These are phyloP conservation scores for Thymelicus sylvestris DNA, from an alignment of 2,888 invertebrate species.

Conservation along the genomic window DNA sequence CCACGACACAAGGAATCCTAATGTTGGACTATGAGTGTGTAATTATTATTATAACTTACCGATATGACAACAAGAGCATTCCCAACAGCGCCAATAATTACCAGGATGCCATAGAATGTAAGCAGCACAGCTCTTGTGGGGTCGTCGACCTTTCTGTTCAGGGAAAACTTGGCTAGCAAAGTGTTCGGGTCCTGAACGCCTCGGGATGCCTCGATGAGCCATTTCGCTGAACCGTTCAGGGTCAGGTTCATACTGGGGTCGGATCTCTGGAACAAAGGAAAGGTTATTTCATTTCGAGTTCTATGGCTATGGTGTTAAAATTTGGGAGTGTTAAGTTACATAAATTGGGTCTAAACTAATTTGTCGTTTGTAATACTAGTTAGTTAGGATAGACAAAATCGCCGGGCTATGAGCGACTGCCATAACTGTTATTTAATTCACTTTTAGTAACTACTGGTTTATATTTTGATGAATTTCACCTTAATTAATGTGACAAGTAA, in stretches of 20 bases:
- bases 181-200: conserved; percentile 72
- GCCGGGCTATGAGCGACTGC: too few relatives aligned
- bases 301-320: too few relatives aligned
- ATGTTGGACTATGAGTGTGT: too few relatives aligned
- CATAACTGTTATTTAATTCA: too few relatives aligned
- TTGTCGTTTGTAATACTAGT: too few relatives aligned
- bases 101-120: conserved; percentile 89
- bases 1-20: too few relatives aligned
- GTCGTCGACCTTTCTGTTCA: conserved; percentile 89
- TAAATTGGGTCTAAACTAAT: too few relatives aligned
- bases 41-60: conserved; percentile 66
- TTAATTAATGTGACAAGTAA: too few relatives aligned
- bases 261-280: conserved; percentile 67
- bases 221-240: conserved; percentile 70
- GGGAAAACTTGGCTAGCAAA: conserved; percentile 86
- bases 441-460: too few relatives aligned
- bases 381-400: too few relatives aligned
- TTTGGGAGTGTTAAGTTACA: too few relatives aligned
- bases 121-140: conserved; percentile 88
- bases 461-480: too few relatives aligned
- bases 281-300: not conserved
- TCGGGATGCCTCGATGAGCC: conserved; percentile 75
- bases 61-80: conserved; percentile 93
- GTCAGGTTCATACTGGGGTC: conserved; percentile 71
- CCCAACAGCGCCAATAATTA: conserved; percentile 92